Base-by-base conservation (phyloP, 2,113 vertebrate species). In the Sardina pilchardus region DNA sequence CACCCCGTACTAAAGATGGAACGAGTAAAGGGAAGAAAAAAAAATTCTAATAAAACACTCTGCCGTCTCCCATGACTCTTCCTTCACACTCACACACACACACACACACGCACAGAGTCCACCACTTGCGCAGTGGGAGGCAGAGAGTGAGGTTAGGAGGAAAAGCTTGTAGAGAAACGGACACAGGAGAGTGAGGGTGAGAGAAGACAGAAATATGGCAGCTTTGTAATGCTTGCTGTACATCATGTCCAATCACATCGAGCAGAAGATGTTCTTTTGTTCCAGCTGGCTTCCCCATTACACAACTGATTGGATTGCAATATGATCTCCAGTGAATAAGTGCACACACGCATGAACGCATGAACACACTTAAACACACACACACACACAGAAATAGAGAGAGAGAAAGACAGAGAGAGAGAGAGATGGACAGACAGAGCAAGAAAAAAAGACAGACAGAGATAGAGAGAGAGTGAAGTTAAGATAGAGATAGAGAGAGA, bases 251-350 rank as follows among this genome's bases (percentile, higher is more conserved):
- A 45, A n/a, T 82, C 71, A 82, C 67, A 71, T 83, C 2, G 17
- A 34, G 82, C n/a, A 84, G 39, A 14, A 84, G 80, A 44, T 80
- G 59, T 19, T 78, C 71, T 78, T 78, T 78, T 53, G 14, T 83
- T 53, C 59, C 87, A 88, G 85, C 84, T 87, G 89, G 56, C 26
- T 45, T 86, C 78, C 48, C 19, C n/a, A 84, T 86, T 81, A 88
- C 8, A 84, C 78, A 81, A 85, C 81, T 85, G 87, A 89, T 86
- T 81, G 84, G 78, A 90, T 53, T 86, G 53, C 83, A 87, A 84
- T 82, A 50, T 44, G 84, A 88, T 63, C 80, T 67, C 71, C 4
- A 78, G 30, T 36, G 71, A 78, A 75, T 30, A 34, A 36, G 63
- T 67, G n/a, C 26, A 12, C 26, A 67, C n/a, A 7, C 63, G n/a